A percentile compares a stretch with the other conserved stretches of the same genome.
Conservation (phyloP, 2,888 invertebrate species). For the Ophonus ardosiacus region DNA sequence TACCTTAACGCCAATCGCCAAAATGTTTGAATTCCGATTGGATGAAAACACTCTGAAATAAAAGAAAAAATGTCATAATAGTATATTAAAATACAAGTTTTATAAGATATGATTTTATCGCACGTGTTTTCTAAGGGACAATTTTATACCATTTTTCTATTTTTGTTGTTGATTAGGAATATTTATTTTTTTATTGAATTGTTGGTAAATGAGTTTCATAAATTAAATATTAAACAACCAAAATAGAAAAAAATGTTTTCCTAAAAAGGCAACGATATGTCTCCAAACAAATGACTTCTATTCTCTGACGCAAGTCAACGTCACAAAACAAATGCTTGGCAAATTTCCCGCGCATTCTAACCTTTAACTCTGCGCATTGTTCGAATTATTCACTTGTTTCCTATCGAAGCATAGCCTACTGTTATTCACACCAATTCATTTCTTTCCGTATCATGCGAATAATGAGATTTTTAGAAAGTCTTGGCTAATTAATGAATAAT, state of each 20-base stretch:
- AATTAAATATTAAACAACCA: too few relatives aligned
- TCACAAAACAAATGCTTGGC: slow-evolving; percentile 46
- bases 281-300: neutral
- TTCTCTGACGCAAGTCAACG: slow-evolving; percentile 17
- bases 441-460: neutral
- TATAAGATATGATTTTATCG: too few relatives aligned
- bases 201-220: too few relatives aligned
- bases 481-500: slow-evolving; percentile 8
- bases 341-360: slow-evolving; percentile 29
- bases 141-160: too few relatives aligned
- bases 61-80: too few relatives aligned
- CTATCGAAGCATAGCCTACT: slow-evolving; percentile 5
- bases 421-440: neutral
- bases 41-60: too few relatives aligned
- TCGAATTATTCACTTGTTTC: slow-evolving; percentile 3
- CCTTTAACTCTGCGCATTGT: slow-evolving; percentile 12
- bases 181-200: too few relatives aligned
- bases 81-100: too few relatives aligned
- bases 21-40: neutral
- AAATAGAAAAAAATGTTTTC: neutral
- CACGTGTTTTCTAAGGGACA: too few relatives aligned
- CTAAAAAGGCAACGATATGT: slow-evolving; percentile 32
- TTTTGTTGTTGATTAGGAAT: too few relatives aligned
- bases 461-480: slow-evolving; percentile 55
- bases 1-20: neutral